These are phyloP conservation scores for Elegia similella DNA, from an alignment of 2,888 invertebrate species.

Conservation along the genomic window DNA sequence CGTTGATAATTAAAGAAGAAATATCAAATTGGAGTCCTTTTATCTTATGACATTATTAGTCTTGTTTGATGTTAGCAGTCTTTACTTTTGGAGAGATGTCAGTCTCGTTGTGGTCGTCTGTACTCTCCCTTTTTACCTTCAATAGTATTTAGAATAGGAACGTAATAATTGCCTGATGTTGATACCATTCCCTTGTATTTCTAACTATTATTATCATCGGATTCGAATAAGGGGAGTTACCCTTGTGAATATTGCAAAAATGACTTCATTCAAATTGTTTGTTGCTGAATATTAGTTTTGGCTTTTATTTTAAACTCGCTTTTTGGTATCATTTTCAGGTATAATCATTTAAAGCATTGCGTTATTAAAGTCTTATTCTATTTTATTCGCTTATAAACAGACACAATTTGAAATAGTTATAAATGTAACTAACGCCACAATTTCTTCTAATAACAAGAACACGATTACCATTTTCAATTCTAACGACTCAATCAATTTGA, in stretches of 20 bases:
- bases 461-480: background rate
- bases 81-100: background rate
- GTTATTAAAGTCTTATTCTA: background rate
- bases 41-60: constrained; percentile 25
- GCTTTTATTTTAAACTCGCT: background rate
- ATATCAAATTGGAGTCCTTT: constrained; percentile 61
- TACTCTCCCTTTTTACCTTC: background rate
- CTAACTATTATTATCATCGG: background rate
- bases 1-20: constrained; percentile 70
- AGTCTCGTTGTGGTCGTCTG: background rate
- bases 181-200: background rate
- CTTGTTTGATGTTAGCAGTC: background rate
- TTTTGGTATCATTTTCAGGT: too few relatives aligned
- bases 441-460: background rate
- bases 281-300: background rate
- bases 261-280: background rate
- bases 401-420: background rate
- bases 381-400: background rate
- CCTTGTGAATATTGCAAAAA: background rate
- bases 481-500: constrained; percentile 6
- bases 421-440: background rate
- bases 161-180: background rate
- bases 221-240: background rate
- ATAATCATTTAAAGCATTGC: too few relatives aligned
- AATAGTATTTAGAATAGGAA: background rate